phyloP scores from a whole-genome alignment of 1,140 invertebrate species.

The Caenorhabditis briggsae region DNA sequence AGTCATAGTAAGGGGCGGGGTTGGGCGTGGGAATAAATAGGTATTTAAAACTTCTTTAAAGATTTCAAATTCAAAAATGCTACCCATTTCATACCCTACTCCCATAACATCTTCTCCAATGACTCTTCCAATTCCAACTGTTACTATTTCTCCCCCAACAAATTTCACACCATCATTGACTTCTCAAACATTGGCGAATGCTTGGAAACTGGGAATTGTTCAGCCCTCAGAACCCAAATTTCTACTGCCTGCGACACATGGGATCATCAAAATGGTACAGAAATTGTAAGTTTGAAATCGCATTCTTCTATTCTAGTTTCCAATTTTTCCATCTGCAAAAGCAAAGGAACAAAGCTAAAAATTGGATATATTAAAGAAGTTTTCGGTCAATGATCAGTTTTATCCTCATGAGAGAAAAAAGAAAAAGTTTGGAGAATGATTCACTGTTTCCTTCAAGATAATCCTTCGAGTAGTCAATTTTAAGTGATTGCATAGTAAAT shows the following conservation, averaged over 20 bases:
- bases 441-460: no score
- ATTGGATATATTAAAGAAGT: no score
- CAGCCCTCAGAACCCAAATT: neutral
- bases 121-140: constrained; percentile 20
- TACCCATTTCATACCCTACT: neutral
- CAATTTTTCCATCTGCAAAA: neutral
- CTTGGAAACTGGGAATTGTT: constrained; percentile 1
- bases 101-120: neutral
- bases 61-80: neutral
- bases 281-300: constrained; percentile 3
- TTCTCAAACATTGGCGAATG: neutral
- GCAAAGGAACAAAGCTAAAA: no score
- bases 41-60: neutral
- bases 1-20: neutral
- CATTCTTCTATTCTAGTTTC: neutral
- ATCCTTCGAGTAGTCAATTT: no score
- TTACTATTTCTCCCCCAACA: neutral
- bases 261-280: constrained; percentile 42
- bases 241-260: constrained; percentile 13
- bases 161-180: neutral
- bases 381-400: no score
- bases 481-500: no score
- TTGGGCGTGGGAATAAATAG: neutral
- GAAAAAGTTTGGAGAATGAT: no score
- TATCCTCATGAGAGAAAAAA: no score